Base-by-base conservation (phyloP, 2,888 invertebrate genomes). In the Cephalotes varians region DNA sequence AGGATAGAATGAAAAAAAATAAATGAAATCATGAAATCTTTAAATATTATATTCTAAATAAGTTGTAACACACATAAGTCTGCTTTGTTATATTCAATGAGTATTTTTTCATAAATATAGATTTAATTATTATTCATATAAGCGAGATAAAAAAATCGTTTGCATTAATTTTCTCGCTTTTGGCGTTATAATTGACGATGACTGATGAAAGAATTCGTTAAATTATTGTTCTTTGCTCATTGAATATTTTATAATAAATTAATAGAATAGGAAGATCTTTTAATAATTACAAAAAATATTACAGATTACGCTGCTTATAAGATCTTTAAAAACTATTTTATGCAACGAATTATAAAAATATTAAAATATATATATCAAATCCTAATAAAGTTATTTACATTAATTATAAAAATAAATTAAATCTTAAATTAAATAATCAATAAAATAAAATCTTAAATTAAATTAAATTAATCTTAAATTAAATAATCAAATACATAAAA, bases 221-320 rank as follows among this genome's bases (percentile, higher is more conserved):
- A 67, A 72, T 81, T 76, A 80, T 83, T 85, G 47, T 85, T 81
- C 34, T 74, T 44, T 40, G 44, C 65, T 76, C 21, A 25, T 71
- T 9, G 18, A 54, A 12, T 51, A 73, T 62, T 34, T 25, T 25
- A 34, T 37, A 71, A 54, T 67, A 49, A 28, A 37, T 82, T 62
- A 74, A 82, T 64, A 80, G 54, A 84, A 84, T 47, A 51, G 9
- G 9, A 81, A 71, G 56, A 69, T 44, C 25, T 58, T 44, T 69
- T 69, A 71, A 79, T 56, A 40, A 3, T 40, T 25, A 79, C 18
- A 34, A 79, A 56, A 79, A 77, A 31, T 54, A 51, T 76, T 54
- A 47, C 21, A 40, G 4, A 69, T 54, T 25, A 65, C 67, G 56
- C 56, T 79, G 54, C 28, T 79, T 72, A 47, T 4, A 81, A 79